Percentiles rank a stretch among this genome's conserved stretches.
Conservation (phyloP, 2,797 vertebrate genomes). For the Ibycter americanus region DNA sequence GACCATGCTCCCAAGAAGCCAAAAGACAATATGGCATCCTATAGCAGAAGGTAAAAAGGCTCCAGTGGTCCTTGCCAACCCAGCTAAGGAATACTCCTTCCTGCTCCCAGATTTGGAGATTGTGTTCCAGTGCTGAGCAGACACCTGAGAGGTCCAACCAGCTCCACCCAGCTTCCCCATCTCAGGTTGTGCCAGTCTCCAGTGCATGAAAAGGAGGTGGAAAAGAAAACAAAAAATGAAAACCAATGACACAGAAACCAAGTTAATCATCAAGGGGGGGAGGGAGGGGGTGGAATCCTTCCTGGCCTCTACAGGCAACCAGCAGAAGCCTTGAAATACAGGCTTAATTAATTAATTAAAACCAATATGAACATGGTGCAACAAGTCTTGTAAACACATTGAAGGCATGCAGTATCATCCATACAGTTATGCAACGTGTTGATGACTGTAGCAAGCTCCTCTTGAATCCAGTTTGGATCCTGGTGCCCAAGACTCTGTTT, state of each 20-base stretch:
- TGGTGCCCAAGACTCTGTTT: background rate
- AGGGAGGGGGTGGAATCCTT: background rate
- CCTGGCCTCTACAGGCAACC: background rate
- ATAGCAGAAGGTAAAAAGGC: background rate
- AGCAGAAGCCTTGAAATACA: slow-evolving; percentile 15
- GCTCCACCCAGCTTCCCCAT: slow-evolving; percentile 12
- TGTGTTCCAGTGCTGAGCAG: background rate
- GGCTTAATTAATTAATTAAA: slow-evolving; percentile 37
- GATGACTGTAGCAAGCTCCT: background rate
- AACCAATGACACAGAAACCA: slow-evolving; percentile 41
- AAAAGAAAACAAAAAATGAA: slow-evolving; percentile 58
- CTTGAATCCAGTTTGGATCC: background rate
- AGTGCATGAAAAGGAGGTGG: slow-evolving; percentile 2
- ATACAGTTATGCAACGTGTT: background rate
- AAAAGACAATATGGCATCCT: background rate
- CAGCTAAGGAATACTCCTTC: background rate
- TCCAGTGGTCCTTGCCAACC: background rate
- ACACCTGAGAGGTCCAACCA: background rate
- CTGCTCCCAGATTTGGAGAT: background rate
- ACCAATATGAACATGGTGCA: background rate
- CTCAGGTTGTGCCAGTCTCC: background rate
- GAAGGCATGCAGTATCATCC: background rate
- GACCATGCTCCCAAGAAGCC: background rate
- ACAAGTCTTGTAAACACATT: slow-evolving; percentile 27
- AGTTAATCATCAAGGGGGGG: slow-evolving; percentile 4